These are phyloP conservation scores for Lasioglossum malachurum DNA, from an alignment of 2,888 invertebrate genomes.

Conservation along the genomic window DNA sequence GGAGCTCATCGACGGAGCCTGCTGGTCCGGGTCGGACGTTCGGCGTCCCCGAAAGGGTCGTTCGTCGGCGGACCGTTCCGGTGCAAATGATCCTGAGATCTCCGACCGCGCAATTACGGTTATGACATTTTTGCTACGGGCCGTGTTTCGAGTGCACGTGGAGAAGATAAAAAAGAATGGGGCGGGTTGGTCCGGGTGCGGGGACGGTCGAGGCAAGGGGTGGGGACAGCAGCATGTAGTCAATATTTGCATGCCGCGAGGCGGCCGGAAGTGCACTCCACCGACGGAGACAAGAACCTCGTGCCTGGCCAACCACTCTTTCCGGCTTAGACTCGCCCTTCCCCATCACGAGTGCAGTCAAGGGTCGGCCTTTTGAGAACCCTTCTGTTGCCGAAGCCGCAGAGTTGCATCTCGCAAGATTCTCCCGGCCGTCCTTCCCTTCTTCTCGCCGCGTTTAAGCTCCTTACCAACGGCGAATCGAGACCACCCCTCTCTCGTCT, in stretches of 20 bases:
- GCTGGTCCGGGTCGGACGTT: neutral
- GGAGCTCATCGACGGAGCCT: too few relatives aligned
- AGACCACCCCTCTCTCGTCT: constrained; percentile 15
- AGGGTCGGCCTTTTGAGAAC: constrained; percentile 76
- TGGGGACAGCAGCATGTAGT: constrained; percentile 68
- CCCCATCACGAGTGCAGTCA: constrained; percentile 67
- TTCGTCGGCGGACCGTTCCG: constrained; percentile 18
- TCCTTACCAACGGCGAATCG: constrained; percentile 55
- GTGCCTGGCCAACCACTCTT: constrained; percentile 67
- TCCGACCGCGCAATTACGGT: constrained; percentile 58
- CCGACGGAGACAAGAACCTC: constrained; percentile 74
- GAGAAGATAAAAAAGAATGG: constrained; percentile 38
- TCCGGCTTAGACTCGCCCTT: constrained; percentile 59
- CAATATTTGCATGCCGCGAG: constrained; percentile 83
- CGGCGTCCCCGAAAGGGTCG: neutral
- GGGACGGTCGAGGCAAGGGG: neutral
- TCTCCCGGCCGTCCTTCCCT: constrained; percentile 47
- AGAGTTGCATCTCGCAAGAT: constrained; percentile 74
- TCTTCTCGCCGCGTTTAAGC: constrained; percentile 46
- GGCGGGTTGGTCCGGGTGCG: neutral
- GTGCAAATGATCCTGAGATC: constrained; percentile 39
- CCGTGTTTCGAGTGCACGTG: constrained; percentile 48
- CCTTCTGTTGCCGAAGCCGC: constrained; percentile 72
- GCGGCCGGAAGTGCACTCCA: constrained; percentile 80
- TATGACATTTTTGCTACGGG: constrained; percentile 54